phyloP scores from a whole-genome alignment of 2,888 invertebrate genomes.

The Prenolepis imparis region DNA sequence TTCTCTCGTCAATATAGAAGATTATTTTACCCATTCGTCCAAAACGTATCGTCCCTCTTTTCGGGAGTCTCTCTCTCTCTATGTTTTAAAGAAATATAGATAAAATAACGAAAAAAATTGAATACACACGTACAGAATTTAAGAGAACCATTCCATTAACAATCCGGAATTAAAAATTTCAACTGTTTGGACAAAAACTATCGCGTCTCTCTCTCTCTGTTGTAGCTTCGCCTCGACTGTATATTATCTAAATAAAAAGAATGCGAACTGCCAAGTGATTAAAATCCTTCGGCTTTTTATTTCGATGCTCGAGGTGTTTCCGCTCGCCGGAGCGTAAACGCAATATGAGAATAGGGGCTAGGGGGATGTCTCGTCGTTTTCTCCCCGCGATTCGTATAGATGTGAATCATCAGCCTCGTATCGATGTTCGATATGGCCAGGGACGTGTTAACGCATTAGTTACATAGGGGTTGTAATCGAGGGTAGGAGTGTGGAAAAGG shows the following conservation, averaged over 20 bases:
- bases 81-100: neutral
- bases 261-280: conserved; percentile 36
- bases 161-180: neutral
- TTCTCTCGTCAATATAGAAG: neutral
- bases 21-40: neutral
- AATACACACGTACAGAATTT: neutral
- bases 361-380: conserved; percentile 9
- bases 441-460: conserved; percentile 22
- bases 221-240: neutral
- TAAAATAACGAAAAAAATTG: neutral
- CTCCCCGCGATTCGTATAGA: conserved; percentile 38
- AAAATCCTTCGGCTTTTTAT: conserved; percentile 53
- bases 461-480: neutral
- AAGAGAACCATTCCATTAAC: neutral
- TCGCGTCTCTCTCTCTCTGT: neutral
- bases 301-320: conserved; percentile 48
- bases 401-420: conserved; percentile 43
- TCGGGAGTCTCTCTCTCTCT: neutral
- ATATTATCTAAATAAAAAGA: conserved; percentile 18
- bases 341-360: conserved; percentile 44
- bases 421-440: conserved; percentile 50
- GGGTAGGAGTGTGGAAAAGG: neutral
- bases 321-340: conserved; percentile 40
- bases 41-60: neutral
- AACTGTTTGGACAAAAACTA: neutral